These are phyloP conservation scores for Bombus confusus DNA, from an alignment of 1,140 invertebrate species.

Conservation along the genomic window DNA sequence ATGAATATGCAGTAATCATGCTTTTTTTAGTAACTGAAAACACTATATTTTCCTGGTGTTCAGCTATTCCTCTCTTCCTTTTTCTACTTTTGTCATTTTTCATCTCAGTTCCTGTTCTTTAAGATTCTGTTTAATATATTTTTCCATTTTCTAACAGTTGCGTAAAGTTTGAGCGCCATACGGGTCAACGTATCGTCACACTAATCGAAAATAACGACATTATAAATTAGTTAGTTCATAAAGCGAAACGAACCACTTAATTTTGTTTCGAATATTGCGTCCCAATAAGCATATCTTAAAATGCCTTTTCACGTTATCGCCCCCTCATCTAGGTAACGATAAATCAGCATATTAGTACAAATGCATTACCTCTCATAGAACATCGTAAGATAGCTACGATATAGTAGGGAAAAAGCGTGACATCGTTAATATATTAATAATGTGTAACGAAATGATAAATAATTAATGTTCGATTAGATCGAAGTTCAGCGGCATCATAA, in stretches of 20 bases:
- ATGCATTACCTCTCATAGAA: not conserved
- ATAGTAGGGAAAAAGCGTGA: constrained; percentile 2
- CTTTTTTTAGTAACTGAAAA: not conserved
- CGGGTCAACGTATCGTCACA: not conserved
- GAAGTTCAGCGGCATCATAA: not conserved
- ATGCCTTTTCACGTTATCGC: not conserved
- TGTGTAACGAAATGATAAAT: not conserved
- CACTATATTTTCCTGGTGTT: not conserved
- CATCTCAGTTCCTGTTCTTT: not conserved
- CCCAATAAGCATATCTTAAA: not conserved
- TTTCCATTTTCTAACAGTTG: too few species aligned
- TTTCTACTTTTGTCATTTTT: not conserved
- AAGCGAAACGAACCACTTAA: not conserved
- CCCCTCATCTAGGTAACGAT: constrained; percentile 2
- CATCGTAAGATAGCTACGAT: not conserved
- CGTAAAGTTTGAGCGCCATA: too few species aligned
- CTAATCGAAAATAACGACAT: not conserved
- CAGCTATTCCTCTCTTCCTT: not conserved
- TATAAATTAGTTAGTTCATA: not conserved
- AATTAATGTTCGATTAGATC: not conserved
- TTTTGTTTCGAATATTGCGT: not conserved
- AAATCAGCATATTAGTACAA: not conserved
- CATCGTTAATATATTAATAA: not conserved
- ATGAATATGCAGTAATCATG: constrained; percentile 13
- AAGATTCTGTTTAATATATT: not conserved